Evolutionary conservation across 1,140 invertebrate genomes (phyloP), one percentile per base, ranked within the genome.

Genomic region (Vanessa tameamea): DNA sequence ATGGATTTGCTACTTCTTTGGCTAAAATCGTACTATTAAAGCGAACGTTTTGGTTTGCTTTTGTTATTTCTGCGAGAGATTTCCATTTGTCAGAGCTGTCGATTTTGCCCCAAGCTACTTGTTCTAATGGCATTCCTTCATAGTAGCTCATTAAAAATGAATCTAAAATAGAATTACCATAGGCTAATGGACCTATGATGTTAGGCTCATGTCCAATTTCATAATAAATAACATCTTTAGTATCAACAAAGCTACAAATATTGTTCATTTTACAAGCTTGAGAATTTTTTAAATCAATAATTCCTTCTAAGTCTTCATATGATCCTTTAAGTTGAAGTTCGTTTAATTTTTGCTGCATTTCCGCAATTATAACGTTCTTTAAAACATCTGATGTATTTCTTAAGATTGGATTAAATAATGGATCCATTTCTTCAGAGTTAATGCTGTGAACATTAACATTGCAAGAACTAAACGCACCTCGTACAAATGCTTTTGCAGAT

Each of bases 131-230:
- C 57, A 77, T 78, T 1, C 88, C 89, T 75, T 90, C 85, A 48
- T 90, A 92, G 57, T 83, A 90, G 48, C 85, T 82, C 90, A 92
- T 92, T n/a, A 88, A 57, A 75, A 90, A 92, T 0, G 82, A 72
- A 70, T 92, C 90, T 9, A 90, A 79, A 37, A 87, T 76, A 1
- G 76, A 65, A 73, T 91, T 92, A 5, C 80, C 80, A 12, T 87
- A 76, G 14, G 69, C 73, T 13, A 92, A 75, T 9, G 90, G 85
- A 14, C 90, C 90, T 20, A 73, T 66, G 8, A 90, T 55, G 69
- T 88, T 70, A 1, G 88, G 88, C 75, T 91, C 87, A 53, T 83
- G 59, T 0, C 84, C 85, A 61, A 80, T 43, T 82, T 79, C 67
- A 63, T 81, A 82, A 23, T 81, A 53, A 64, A 90, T 82, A 23